Base-by-base conservation (phyloP, 2,797 vertebrate species). In the Phrynocephalus vlangalii region DNA sequence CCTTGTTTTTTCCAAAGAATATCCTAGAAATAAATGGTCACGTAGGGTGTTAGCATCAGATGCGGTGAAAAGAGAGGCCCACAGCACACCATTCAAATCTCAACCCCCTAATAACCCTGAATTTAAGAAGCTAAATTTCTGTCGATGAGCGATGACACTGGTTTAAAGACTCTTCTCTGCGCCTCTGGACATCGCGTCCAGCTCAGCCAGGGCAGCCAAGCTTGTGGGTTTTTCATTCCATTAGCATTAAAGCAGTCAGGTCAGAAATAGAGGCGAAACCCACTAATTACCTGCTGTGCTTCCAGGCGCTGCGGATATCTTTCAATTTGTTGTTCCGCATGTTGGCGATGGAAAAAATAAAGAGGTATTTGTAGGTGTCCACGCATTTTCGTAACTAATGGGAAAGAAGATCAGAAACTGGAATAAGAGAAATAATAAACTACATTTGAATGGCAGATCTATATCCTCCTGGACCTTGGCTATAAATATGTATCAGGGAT, bases 1-100 rank as follows among this genome's bases (percentile, higher is more conserved):
- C 99, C 93, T 99, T 99, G 95, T 99, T 99, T 96, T 99, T 99
- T 7, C 99, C 99, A 2, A 99, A 99, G 95, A 99, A 99, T 90
- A 99, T 99, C 92, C 99, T 99, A 88, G 1, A 60, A 70, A 2
- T 8, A 48, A 3, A 56, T 56, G 15, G 52, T 0, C 52, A 13
- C 1, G 52, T 56, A 22, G 30, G 28, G 50, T 7, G 67, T 20
- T 5, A 76, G 33, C n/a, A 2, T 3, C 0, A 28, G 8, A 33
- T 20, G 33, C 6, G 24, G 6, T 3, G 30, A 82, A 68, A 30
- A 71, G 26, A 71, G 70, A 33, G 48, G 8, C 4, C 52, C 30
- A 15, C 38, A 60, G 13, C 13, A 1, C 16, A 1, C 2, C 5
- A 10, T 77, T 50, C 52, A 38, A 50, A 26, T 16, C 15, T 28